These are phyloP conservation scores for Labeo rohita DNA, from an alignment of 2,113 vertebrate species.

Conservation along the genomic window DNA sequence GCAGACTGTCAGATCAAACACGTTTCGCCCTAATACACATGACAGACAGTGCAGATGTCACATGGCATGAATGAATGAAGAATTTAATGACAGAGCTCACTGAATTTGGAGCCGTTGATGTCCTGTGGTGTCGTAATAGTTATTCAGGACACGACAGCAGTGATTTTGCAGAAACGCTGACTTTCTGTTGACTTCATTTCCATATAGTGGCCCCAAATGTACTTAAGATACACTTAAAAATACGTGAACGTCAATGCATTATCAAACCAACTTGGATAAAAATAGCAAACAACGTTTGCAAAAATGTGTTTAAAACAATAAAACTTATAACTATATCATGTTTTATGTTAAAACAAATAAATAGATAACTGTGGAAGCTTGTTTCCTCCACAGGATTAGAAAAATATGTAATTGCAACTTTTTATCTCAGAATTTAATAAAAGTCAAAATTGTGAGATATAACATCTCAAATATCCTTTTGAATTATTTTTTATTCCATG, in stretches of 20 bases:
- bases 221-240: not conserved
- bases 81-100: constrained; percentile 46
- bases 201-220: not conserved
- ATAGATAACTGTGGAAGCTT: no score
- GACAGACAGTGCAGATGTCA: constrained; percentile 51
- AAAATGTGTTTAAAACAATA: not conserved
- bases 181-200: constrained; percentile 18
- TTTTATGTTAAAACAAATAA: no score
- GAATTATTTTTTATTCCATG: not conserved
- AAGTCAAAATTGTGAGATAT: no score
- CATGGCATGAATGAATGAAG: constrained; percentile 55
- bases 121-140: constrained; percentile 13
- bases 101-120: not conserved
- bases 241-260: not conserved
- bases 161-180: constrained; percentile 16
- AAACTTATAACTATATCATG: not conserved
- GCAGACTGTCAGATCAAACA: constrained; percentile 34
- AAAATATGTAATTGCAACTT: no score
- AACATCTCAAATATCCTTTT: no score
- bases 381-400: no score
- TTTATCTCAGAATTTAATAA: no score
- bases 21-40: constrained; percentile 42
- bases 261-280: not conserved
- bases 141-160: constrained; percentile 10
- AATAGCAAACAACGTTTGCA: not conserved